phyloP scores from a whole-genome alignment of 2,113 vertebrate genomes.

The Cichladusa arquata region DNA sequence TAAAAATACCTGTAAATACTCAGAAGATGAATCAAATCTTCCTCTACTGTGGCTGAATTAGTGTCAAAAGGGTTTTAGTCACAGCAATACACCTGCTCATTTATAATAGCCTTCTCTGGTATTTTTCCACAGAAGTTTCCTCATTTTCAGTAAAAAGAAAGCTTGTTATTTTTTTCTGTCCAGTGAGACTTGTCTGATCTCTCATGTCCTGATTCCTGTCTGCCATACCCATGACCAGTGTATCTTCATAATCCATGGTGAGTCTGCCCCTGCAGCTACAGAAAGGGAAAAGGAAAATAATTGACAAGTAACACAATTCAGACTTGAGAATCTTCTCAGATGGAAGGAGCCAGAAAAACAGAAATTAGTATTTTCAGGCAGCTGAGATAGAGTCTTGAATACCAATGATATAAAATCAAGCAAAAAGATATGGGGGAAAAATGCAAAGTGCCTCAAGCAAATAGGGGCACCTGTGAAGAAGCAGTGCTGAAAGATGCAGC shows the following conservation, averaged over 20 bases:
- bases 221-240: neutral
- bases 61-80: neutral
- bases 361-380: neutral
- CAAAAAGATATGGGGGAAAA: neutral
- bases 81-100: neutral
- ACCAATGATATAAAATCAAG: neutral
- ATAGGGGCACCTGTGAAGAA: neutral
- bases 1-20: neutral
- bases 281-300: neutral
- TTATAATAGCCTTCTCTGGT: neutral
- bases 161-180: neutral
- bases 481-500: neutral
- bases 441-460: neutral
- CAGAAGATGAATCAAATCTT: neutral
- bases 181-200: neutral
- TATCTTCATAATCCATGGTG: neutral
- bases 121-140: neutral
- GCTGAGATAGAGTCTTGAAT: neutral
- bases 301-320: neutral
- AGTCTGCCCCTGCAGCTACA: neutral
- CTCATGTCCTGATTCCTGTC: neutral
- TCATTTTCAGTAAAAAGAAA: neutral
- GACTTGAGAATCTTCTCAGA: neutral
- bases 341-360: neutral
- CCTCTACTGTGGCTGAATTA: neutral